Percentiles rank a stretch among this genome's conserved stretches.
Evolutionary conservation across 92 coral and sea anemone species (phyloP).

Genomic region (Pocillopora meandrina): DNA sequence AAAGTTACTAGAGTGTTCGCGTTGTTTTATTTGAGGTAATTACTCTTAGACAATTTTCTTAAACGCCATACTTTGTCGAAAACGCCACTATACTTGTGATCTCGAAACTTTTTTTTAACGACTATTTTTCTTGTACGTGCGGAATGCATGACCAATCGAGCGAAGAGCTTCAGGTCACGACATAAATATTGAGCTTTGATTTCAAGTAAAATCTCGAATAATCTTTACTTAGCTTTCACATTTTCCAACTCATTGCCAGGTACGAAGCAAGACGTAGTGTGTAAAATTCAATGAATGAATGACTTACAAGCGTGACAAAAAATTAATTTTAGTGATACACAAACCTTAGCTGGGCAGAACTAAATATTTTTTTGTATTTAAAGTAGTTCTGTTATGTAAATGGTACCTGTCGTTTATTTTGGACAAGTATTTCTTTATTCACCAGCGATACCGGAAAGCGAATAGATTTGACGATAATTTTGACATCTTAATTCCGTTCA

Average conservation of each 20-base stretch:
- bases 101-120: background rate
- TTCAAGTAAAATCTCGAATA: slow-evolving; percentile 1
- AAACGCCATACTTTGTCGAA: background rate
- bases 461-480: background rate
- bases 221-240: background rate
- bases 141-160: background rate
- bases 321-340: background rate
- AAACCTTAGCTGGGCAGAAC: background rate
- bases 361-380: background rate
- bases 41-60: background rate
- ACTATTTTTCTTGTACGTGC: background rate
- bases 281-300: background rate
- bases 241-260: background rate
- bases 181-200: background rate
- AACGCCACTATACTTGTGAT: background rate
- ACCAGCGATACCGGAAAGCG: background rate
- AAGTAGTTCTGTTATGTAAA: slow-evolving; percentile 31
- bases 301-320: background rate
- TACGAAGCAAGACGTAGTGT: background rate
- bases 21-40: background rate
- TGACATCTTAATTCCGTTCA: background rate
- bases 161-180: background rate
- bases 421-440: background rate
- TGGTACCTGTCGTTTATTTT: background rate
- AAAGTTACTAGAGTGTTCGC: background rate